Percentiles rank a stretch among this genome's conserved stretches.
Evolutionary conservation across 2,113 vertebrate genomes (phyloP).

Genomic region (Myiozetetes cayanensis): DNA sequence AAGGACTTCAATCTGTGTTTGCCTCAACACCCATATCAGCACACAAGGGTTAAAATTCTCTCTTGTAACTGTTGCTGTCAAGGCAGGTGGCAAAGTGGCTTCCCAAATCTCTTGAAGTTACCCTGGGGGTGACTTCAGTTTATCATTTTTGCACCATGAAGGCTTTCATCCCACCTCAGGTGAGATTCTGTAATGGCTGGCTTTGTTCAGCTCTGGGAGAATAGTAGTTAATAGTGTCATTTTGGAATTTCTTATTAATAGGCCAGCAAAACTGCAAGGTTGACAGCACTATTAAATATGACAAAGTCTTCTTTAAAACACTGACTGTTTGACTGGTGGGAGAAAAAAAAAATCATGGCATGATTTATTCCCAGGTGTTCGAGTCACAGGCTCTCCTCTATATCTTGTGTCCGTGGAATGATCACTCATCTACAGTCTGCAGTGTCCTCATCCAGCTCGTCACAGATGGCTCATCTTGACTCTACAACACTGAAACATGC

Average conservation of each 20-base stretch:
- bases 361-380: slow-evolving; percentile 56
- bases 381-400: slow-evolving; percentile 23
- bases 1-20: background rate
- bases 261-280: slow-evolving; percentile 31
- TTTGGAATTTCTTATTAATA: slow-evolving; percentile 59
- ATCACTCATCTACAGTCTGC: slow-evolving; percentile 39
- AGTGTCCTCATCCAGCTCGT: slow-evolving; percentile 22
- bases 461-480: background rate
- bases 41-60: background rate
- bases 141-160: background rate
- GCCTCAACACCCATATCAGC: background rate
- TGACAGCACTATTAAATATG: slow-evolving; percentile 72
- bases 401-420: slow-evolving; percentile 40
- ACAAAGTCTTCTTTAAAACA: slow-evolving; percentile 66
- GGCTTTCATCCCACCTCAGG: background rate
- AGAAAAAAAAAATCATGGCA: background rate
- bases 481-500: background rate
- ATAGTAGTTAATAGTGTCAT: slow-evolving; percentile 19
- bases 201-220: background rate
- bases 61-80: background rate
- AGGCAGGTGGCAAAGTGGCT: background rate
- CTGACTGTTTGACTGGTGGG: slow-evolving; percentile 44
- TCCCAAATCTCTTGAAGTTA: background rate
- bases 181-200: background rate
- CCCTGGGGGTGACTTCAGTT: background rate